Evolutionary conservation across 2,888 invertebrate genomes (phyloP).

Genomic region (Pyrochroa serraticornis): DNA sequence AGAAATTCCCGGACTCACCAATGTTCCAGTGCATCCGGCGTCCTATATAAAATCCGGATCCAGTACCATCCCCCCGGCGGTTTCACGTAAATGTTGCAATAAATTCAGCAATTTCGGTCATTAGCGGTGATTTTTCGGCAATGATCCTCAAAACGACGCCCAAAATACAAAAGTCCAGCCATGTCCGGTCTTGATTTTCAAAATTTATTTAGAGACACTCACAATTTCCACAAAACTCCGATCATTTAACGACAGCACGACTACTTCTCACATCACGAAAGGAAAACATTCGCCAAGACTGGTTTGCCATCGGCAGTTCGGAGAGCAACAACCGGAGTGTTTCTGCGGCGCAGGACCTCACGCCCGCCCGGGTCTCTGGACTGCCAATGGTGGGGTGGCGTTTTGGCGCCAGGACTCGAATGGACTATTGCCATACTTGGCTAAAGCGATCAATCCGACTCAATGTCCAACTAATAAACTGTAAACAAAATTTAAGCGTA

Average conservation of each 20-base stretch:
- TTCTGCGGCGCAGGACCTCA: constrained; percentile 42
- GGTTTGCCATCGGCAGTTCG: constrained; percentile 10
- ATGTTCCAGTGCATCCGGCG: not conserved
- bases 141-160: constrained; percentile 1
- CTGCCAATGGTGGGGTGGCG: too few relatives aligned
- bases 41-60: not conserved
- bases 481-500: too few relatives aligned
- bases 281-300: not conserved
- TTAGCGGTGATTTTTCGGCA: constrained; percentile 22
- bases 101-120: constrained; percentile 4
- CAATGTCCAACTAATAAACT: too few relatives aligned
- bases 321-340: constrained; percentile 50
- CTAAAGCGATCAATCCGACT: too few relatives aligned
- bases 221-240: too few relatives aligned
- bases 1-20: not conserved
- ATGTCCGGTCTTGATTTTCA: not conserved
- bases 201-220: too few relatives aligned
- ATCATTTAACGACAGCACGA: too few relatives aligned
- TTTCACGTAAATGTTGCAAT: not conserved
- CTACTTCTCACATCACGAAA: too few relatives aligned
- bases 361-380: constrained; percentile 25
- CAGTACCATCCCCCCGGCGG: not conserved
- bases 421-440: too few relatives aligned
- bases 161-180: constrained; percentile 1
- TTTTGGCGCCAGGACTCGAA: too few relatives aligned